Base-by-base conservation (phyloP, 2,113 vertebrate species). In the Oxygymnocypris stewartii region DNA sequence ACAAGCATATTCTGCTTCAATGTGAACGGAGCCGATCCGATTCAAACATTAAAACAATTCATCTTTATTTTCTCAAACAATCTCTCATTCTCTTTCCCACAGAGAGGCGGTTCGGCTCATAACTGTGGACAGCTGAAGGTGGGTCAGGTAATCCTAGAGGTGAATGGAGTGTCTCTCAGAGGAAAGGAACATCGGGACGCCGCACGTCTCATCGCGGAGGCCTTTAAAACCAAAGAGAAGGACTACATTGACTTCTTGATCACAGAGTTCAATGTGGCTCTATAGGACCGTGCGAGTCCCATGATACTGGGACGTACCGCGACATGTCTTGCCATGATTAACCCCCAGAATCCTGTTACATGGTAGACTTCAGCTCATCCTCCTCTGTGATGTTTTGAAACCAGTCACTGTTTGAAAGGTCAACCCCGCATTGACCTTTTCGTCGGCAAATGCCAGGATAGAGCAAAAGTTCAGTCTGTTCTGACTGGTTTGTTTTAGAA, bases 91-190 rank as follows among this genome's bases (percentile, higher is more conserved):
- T 90, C n/a, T 89, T 4, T 88, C 28, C 89, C 37, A 65, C 95
- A 99, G 98, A 95, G 96, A 6, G 98, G 98, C 0, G 98, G 98
- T 9, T 99, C 98, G 0, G 98, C 98, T 0, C 98, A 99, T 91
- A 98, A 97, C 94, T 98, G 97, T 0, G 97, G 97, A 67, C 96
- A 97, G 93, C 95, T 99, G 91, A 97, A 96, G 93, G 98, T 99
- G 92, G 98, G 98, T 11, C 98, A 99, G 25, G 96, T 99, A 91
- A 98, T 99, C 88, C 84, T 99, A 95, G 98, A 99, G 89, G 97
- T 99, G 79, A 99, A 99, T 0, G 97, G 98, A 61, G 92, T 94
- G 0, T 95, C 97, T 0, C 92, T 99, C 0, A 93, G 93, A 20
- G 97, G 96, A 20, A 97, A 96, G 20, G 97, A 99, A 89, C 98